Evolutionary conservation across 2,113 vertebrate genomes (phyloP), one percentile per base, ranked within the genome.

Genomic region (Serilophus lunatus): DNA sequence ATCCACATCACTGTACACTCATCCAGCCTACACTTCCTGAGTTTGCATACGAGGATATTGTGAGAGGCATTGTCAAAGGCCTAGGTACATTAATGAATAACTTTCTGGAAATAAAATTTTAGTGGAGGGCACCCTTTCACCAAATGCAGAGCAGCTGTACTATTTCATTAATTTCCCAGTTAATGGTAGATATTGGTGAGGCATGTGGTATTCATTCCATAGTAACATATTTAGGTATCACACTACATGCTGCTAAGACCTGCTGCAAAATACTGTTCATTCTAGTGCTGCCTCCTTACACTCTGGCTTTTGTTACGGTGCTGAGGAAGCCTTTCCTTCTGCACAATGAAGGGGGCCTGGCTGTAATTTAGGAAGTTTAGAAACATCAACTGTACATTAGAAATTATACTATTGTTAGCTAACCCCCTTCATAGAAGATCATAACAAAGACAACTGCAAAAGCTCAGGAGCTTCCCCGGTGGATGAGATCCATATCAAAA

Each of bases 391-490:
- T 65, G 29, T 76, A 65, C 0, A 2, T n/a, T 76, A 20, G 13
- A 89, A 94, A 79, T 28, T 13, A 54, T 64, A 47, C 45, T 81
- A 63, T 80, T 89, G 23, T 79, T 93, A 28, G 16, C 63, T 59
- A 85, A 66, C 35, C 6, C 22, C 31, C 45, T 88, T 90, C 29
- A 51, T 90, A 56, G 44, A 86, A 90, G 36, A 82, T 13, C 23
- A 85, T 36, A 81, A 87, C 80, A 91, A 94, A 93, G 71, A 78
- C 49, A 94, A 56, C 44, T 95, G 61, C 59, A 93, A 85, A 78
- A 94, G n/a, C 33, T 59, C 26, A 7, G 47, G 45, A 83, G 36
- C 59, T 88, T 94, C 31, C 49, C 82, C 93, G 35, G 22, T 75
- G 29, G 15, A 49, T 36, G 35, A 95, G 16, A n/a, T 91, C 54